Evolutionary conservation across 2,113 vertebrate species (phyloP).

Genomic region (Nannospalax galili): DNA sequence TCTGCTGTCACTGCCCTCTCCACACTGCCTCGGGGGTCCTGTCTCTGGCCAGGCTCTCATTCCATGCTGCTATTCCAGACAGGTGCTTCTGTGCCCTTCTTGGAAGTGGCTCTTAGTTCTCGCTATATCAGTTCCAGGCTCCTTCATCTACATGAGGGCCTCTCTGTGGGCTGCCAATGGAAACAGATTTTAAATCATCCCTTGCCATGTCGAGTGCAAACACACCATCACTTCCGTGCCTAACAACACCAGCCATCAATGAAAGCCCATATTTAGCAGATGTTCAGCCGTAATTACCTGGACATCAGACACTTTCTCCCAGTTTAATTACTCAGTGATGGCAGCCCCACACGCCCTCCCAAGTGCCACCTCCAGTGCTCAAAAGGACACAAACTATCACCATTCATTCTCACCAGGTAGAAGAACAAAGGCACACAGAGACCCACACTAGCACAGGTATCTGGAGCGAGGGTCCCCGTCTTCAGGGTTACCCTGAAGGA

Average conservation of each 20-base stretch:
- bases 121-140: conserved; percentile 18
- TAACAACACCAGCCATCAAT: conserved; percentile 40
- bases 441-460: background rate
- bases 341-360: conserved; percentile 5
- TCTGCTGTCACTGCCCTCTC: background rate
- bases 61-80: background rate
- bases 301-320: conserved; percentile 61
- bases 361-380: background rate
- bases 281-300: conserved; percentile 75
- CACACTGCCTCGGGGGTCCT: background rate
- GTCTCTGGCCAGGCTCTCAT: background rate
- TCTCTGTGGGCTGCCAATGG: conserved; percentile 36
- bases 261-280: conserved; percentile 68
- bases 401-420: background rate
- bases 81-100: background rate
- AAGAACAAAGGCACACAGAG: background rate
- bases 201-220: conserved; percentile 59
- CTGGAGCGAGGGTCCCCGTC: background rate
- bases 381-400: background rate
- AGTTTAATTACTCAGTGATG: conserved; percentile 47
- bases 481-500: background rate
- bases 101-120: conserved; percentile 60
- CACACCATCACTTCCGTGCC: conserved; percentile 52
- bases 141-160: conserved; percentile 32
- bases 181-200: conserved; percentile 67